A percentile compares a stretch with the other conserved stretches of the same genome.
phyloP scores from a whole-genome alignment of 64 coral and sea anemone species.

The Actinia tenebrosa region DNA sequence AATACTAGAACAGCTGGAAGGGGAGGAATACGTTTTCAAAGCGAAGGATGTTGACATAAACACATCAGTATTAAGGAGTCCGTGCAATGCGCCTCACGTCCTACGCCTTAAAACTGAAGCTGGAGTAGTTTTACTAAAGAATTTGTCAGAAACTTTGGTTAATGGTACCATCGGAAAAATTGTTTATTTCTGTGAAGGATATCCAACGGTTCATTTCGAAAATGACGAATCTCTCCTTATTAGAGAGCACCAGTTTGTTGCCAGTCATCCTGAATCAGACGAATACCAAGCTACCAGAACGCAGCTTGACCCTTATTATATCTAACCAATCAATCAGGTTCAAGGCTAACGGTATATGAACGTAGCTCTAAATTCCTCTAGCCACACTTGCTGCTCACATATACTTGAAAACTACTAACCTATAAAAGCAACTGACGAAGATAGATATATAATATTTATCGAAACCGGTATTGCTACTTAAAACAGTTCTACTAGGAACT shows the following conservation, averaged over 20 bases:
- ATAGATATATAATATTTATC: neutral
- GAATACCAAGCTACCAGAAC: neutral
- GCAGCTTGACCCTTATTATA: neutral
- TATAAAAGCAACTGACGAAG: neutral
- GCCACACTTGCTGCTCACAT: neutral
- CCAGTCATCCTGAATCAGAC: neutral
- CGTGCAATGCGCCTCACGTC: neutral
- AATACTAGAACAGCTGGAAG: neutral
- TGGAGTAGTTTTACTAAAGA: slow-evolving; percentile 1
- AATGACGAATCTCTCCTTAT: neutral
- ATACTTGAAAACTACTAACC: neutral
- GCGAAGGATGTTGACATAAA: neutral
- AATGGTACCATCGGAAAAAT: neutral
- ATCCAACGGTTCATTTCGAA: neutral
- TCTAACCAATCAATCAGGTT: no score
- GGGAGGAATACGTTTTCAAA: neutral
- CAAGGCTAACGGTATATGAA: no score
- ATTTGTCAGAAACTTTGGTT: neutral
- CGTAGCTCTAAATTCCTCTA: no score
- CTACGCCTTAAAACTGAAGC: neutral
- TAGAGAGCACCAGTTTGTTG: neutral
- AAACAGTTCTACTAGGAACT: neutral
- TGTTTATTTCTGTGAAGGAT: neutral
- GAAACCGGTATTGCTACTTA: neutral
- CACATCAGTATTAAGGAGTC: neutral